Conservation (phyloP, 2,113 vertebrate species). For the Solea senegalensis region DNA sequence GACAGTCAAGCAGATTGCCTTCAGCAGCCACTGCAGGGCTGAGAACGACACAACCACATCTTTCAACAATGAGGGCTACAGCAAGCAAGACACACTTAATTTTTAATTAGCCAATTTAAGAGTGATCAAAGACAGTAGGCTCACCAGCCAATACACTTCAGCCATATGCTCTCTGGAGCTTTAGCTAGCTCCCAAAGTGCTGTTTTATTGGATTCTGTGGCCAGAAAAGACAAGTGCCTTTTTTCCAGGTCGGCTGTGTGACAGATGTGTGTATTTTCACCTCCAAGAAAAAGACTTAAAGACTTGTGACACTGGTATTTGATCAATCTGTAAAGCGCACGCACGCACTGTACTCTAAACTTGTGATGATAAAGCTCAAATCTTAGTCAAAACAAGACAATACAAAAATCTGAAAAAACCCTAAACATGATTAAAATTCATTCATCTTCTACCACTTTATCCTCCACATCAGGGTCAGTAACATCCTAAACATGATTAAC, state of each 20-base stretch:
- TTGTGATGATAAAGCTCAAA: too few species aligned
- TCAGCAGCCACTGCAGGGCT: neutral
- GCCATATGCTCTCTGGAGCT: too few species aligned
- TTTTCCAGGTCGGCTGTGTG: constrained; percentile 16
- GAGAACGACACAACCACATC: too few species aligned
- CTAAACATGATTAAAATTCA: too few species aligned
- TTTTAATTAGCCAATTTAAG: constrained; percentile 2
- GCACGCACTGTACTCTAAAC: too few species aligned
- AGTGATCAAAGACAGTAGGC: neutral
- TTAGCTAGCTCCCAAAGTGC: neutral
- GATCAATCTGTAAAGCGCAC: constrained; percentile 2
- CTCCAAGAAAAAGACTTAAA: neutral
- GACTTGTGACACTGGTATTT: neutral
- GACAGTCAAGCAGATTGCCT: neutral
- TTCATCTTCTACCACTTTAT: too few species aligned
- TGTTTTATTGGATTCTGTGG: constrained; percentile 3
- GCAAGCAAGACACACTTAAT: neutral
- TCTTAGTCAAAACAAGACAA: too few species aligned
- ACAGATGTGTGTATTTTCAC: constrained; percentile 16
- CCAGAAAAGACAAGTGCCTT: neutral
- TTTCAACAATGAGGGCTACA: too few species aligned
- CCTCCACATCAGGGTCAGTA: too few species aligned
- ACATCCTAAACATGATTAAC: too few species aligned
- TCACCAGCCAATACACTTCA: neutral
- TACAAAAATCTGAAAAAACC: too few species aligned